Conservation (phyloP, 2,797 vertebrate species). For the Moxostoma hubbsi region DNA sequence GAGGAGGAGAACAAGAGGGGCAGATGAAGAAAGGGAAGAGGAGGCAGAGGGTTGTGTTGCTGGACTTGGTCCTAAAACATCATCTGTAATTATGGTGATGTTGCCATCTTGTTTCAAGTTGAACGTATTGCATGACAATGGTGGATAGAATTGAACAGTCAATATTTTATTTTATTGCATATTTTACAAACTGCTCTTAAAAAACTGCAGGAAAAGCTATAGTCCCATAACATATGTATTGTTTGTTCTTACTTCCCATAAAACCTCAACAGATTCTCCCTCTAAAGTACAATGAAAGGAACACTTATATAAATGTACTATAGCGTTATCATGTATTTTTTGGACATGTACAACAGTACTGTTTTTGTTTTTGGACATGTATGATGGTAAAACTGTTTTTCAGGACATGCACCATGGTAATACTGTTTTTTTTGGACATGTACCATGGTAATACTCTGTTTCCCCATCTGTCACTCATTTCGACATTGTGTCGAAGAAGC, state of each 20-base stretch:
- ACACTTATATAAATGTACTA: neutral
- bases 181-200: constrained; percentile 21
- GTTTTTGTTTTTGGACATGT: no score
- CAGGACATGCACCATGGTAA: no score
- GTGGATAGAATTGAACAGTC: constrained; percentile 43
- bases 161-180: no score
- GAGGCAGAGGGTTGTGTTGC: constrained; percentile 32
- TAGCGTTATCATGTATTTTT: neutral
- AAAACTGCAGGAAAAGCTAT: neutral
- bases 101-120: constrained; percentile 74
- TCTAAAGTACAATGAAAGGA: neutral
- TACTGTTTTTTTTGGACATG: no score
- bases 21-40: constrained; percentile 38
- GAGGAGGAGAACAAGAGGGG: constrained; percentile 10
- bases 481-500: no score
- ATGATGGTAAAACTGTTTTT: no score
- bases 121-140: constrained; percentile 64
- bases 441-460: no score
- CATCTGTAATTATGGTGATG: constrained; percentile 72
- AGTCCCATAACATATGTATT: neutral
- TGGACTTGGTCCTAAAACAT: constrained; percentile 34
- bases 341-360: no score
- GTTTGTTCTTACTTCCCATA: neutral
- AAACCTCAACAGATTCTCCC: no score
- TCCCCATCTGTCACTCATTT: no score